Base-by-base conservation (phyloP, 92 coral and sea anemone species). In the Muricea muricata region DNA sequence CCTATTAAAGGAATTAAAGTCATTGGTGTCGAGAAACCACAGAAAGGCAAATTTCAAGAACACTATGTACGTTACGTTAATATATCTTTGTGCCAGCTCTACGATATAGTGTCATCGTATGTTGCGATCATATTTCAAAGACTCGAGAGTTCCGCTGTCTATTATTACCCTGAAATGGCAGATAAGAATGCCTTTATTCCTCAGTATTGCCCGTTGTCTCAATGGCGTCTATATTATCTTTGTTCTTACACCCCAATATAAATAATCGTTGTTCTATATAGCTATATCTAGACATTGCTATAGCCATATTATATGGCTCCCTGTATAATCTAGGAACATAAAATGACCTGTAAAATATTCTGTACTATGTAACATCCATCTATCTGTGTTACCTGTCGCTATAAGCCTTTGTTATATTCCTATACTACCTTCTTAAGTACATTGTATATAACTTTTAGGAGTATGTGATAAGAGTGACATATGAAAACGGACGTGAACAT, bases 11-110 rank as follows among this genome's bases (percentile, higher is more conserved):
- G 92, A 28, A 90, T 96, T 68, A 91, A 90, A 81, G 99, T 96
- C n/a, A 82, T 89, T 18, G 95, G 90, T 25, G 92, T 93, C 31
- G 97, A 93, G 82, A 96, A 94, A 58, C 96, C 83, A 37, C 83
- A 78, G 24, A 78, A 78, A 41, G 54, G 71, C 7, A 78, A 57
- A 46, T 39, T 78, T 34, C 71, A 30, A 34, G 69, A 56, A 34
- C 83, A 78, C 58, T 78, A 56, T 26, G 83, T 78, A 78, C 56
- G 83, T 33, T 17, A 52, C 5, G n/a, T n/a, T n/a, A n/a, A n/a
- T n/a, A n/a, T n/a, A n/a, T n/a, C n/a, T n/a, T n/a, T n/a, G n/a
- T n/a, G n/a, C n/a, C n/a, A n/a, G n/a, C n/a, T n/a, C n/a, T n/a
- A n/a, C n/a, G n/a, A n/a, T n/a, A n/a, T n/a, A n/a, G n/a, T n/a